Evolutionary conservation across 2,888 invertebrate species (phyloP), one percentile per base, ranked within the genome.

Genomic region (Coleophora deauratella): DNA sequence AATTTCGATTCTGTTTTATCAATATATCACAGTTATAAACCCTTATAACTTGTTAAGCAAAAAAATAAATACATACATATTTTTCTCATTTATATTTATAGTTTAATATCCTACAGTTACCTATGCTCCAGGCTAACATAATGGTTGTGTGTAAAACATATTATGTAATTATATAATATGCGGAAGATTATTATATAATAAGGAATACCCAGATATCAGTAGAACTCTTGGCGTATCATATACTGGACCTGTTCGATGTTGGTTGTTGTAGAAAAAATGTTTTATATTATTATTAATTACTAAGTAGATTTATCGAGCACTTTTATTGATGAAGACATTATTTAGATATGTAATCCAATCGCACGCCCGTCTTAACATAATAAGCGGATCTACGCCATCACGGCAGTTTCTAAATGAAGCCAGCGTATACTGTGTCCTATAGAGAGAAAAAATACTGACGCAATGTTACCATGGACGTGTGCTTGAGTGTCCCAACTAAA

Each of bases 111-210:
- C 21, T 21, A 21, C 3, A 21, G 21, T 21, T 21, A 21, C 6
- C 21, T 21, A 54, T 47, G 35, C 46, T 42, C 56, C 62, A 67
- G 62, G 61, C 63, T 63, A 59, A 49, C 50, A 57, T 63, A 59
- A 73, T 58, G 75, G 77, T 79, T 79, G 76, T 78, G 76, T 73
- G 63, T 70, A 61, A 55, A 54, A 21, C 21, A 21, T 21, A 21
- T 21, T 21, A 21, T 64, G 61, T 66, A 55, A 63, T 50, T 50
- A 51, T 57, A 49, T 34, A 45, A 34, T 9, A 12, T 11, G 2
- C 37, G n/a, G 12, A 39, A 27, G 21, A 21, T 21, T 21, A 4
- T 4, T 21, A 21, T 32, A 21, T 21, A 21, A 21, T 21, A 4
- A 21, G 3, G 3, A 21, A 21, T 21, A 21, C 21, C 21, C 3